Evolutionary conservation across 2,888 invertebrate species (phyloP).

Genomic region (Drosophila fungiperda): DNA sequence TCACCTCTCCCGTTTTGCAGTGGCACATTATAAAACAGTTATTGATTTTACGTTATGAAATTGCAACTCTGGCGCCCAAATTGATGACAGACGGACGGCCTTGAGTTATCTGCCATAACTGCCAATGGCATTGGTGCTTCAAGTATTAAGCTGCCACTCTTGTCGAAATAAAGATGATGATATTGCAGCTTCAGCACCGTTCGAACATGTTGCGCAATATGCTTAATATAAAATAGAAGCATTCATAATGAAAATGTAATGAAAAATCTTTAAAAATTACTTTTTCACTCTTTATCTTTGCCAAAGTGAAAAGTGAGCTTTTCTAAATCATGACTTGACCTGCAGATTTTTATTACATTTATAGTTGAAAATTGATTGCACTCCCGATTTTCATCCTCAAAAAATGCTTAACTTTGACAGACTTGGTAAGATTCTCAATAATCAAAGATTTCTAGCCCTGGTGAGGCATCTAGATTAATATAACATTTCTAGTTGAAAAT

Average conservation of each 20-base stretch:
- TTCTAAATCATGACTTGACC: neutral
- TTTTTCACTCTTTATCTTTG: neutral
- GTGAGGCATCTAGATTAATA: too few relatives aligned
- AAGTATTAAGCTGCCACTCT: constrained; percentile 18
- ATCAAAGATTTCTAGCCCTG: neutral
- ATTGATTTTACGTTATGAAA: constrained; percentile 59
- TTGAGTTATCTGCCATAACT: constrained; percentile 31
- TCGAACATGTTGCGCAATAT: constrained; percentile 2
- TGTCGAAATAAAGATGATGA: constrained; percentile 9
- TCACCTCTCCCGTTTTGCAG: constrained; percentile 9
- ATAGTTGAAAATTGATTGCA: neutral
- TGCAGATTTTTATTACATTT: neutral
- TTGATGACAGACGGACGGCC: constrained; percentile 31
- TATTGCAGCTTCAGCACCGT: neutral
- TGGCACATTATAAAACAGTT: constrained; percentile 50
- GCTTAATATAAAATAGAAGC: neutral
- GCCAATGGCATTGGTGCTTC: constrained; percentile 11
- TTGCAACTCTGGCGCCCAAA: constrained; percentile 33
- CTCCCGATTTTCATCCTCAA: neutral
- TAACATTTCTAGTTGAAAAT: too few relatives aligned
- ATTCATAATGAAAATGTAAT: neutral
- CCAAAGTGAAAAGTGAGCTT: neutral
- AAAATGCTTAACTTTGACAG: neutral
- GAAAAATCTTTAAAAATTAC: neutral
- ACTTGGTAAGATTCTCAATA: neutral